These are phyloP conservation scores for Pachyramphus minor DNA, from an alignment of 2,113 vertebrate species.

Conservation along the genomic window DNA sequence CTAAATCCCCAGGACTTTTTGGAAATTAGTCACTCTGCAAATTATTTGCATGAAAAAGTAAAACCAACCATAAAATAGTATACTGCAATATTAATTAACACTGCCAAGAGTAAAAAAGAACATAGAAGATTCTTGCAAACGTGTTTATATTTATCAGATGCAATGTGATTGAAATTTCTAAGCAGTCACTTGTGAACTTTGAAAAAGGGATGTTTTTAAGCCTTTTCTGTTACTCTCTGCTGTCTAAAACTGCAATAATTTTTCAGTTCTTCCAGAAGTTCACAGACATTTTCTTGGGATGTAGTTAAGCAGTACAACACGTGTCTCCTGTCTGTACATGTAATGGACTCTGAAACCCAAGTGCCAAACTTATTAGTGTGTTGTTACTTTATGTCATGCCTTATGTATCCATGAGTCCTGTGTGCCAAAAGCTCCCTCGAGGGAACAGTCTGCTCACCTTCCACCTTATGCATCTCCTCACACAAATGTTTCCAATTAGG, in stretches of 20 bases:
- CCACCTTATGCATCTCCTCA: not conserved
- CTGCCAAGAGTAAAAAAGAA: not conserved
- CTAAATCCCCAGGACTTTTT: not conserved
- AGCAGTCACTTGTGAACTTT: not conserved
- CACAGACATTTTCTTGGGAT: not conserved
- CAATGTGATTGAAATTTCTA: not conserved
- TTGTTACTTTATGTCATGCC: not conserved
- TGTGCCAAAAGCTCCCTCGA: not conserved
- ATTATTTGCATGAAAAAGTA: not conserved
- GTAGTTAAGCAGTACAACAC: not conserved
- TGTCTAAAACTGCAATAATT: not conserved
- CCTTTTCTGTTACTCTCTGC: not conserved
- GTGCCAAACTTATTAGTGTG: rapidly evolving
- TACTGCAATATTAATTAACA: not conserved
- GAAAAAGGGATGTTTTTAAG: not conserved
- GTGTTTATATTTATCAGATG: not conserved
- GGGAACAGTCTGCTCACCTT: not conserved
- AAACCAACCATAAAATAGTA: not conserved
- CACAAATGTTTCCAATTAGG: not conserved
- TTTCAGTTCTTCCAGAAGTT: not conserved
- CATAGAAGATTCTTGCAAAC: not conserved
- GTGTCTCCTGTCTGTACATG: rapidly evolving
- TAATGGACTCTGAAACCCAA: not conserved
- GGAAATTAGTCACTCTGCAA: not conserved
- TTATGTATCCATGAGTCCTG: rapidly evolving